A percentile compares a stretch with the other conserved stretches of the same genome.
Conservation (phyloP, 1,140 invertebrate genomes). For the Idris sp. region DNA sequence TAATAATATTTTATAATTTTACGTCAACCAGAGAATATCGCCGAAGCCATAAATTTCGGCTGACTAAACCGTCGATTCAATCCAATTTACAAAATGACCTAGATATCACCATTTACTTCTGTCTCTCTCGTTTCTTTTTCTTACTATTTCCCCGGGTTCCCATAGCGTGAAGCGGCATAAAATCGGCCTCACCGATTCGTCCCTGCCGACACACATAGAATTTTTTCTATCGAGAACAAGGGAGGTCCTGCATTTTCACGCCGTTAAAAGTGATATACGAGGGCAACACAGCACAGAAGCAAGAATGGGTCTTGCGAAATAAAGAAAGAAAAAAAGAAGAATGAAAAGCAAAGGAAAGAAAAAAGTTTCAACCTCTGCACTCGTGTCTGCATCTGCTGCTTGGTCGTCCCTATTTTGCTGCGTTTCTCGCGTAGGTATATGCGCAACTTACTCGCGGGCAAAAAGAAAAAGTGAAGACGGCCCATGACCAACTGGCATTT, state of each 20-base stretch:
- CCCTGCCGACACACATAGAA: too few species aligned
- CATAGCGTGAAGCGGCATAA: constrained; percentile 11
- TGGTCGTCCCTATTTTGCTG: constrained; percentile 9
- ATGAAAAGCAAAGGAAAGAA: neutral
- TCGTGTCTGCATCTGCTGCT: constrained; percentile 30
- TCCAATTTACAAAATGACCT: constrained; percentile 52
- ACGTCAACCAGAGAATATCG: too few species aligned
- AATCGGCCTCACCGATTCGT: too few species aligned
- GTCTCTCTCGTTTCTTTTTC: too few species aligned
- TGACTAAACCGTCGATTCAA: constrained; percentile 43
- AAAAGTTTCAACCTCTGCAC: constrained; percentile 18
- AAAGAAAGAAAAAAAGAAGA: neutral
- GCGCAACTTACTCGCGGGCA: too few species aligned
- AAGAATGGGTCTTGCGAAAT: too few species aligned
- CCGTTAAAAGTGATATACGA: constrained; percentile 29
- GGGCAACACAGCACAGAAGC: too few species aligned
- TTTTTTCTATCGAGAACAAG: constrained; percentile 10
- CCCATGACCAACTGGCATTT: constrained; percentile 52
- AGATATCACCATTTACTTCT: constrained; percentile 25
- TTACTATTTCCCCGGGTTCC: neutral
- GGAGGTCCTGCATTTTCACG: constrained; percentile 19
- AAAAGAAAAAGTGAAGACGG: constrained; percentile 22
- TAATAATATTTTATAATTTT: too few species aligned
- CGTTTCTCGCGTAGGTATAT: constrained; percentile 1
- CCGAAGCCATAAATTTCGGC: constrained; percentile 48